Percentiles rank a stretch among this genome's conserved stretches.
Evolutionary conservation across 2,113 vertebrate genomes (phyloP).

Genomic region (Percina caprodes): DNA sequence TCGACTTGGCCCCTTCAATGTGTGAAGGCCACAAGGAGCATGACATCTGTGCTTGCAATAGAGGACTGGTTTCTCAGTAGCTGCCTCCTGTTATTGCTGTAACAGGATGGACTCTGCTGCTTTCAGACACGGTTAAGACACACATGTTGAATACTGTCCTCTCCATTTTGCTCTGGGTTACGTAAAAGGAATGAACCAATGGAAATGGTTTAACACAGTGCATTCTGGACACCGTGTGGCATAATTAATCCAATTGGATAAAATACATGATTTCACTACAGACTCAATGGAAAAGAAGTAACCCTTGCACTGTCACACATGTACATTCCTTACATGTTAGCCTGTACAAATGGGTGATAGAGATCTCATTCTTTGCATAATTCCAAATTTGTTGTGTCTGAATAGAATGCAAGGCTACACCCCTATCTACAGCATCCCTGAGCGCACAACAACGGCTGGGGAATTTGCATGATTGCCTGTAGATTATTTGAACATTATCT

Average conservation of each 20-base stretch:
- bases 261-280: slow-evolving; percentile 44
- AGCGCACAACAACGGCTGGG: slow-evolving; percentile 58
- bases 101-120: slow-evolving; percentile 54
- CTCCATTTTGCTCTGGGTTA: slow-evolving; percentile 34
- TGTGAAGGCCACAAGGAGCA: slow-evolving; percentile 77
- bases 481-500: slow-evolving; percentile 82
- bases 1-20: slow-evolving; percentile 63
- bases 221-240: slow-evolving; percentile 7
- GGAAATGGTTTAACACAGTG: slow-evolving; percentile 20
- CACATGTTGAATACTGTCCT: slow-evolving; percentile 49
- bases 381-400: slow-evolving; percentile 75
- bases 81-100: slow-evolving; percentile 57
- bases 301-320: slow-evolving; percentile 42
- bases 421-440: slow-evolving; percentile 61
- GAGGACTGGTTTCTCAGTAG: slow-evolving; percentile 49
- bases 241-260: slow-evolving; percentile 55
- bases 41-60: slow-evolving; percentile 64
- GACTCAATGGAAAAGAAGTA: slow-evolving; percentile 26
- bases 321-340: slow-evolving; percentile 34
- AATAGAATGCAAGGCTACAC: slow-evolving; percentile 58
- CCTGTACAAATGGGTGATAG: slow-evolving; percentile 45
- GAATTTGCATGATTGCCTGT: slow-evolving; percentile 85
- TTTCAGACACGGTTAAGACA: slow-evolving; percentile 59
- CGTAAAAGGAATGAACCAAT: slow-evolving; percentile 45
- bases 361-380: slow-evolving; percentile 74